A percentile compares a stretch with the other conserved stretches of the same genome.
phyloP scores from a whole-genome alignment of 2,888 invertebrate genomes.

The Xanthorhoe spadicearia region DNA sequence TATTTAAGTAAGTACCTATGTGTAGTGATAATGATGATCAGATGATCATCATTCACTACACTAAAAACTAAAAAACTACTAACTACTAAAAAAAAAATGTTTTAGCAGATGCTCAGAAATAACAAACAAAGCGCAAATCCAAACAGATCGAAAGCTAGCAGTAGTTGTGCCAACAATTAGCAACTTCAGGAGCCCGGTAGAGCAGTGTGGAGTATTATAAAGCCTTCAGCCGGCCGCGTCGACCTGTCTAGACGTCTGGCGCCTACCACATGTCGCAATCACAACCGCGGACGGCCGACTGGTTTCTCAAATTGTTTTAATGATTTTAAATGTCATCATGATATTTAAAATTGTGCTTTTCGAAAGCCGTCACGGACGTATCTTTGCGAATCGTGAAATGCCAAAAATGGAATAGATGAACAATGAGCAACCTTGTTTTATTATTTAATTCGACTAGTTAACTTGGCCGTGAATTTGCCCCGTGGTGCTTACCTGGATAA shows the following conservation, averaged over 20 bases:
- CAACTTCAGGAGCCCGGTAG: conserved; percentile 54
- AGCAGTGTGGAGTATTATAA: conserved; percentile 64
- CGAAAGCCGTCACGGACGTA: conserved; percentile 3
- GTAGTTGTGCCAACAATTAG: conserved; percentile 11
- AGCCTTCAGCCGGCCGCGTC: conserved; percentile 69
- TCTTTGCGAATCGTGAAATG: conserved; percentile 6
- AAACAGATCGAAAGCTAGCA: background rate
- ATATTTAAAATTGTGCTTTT: conserved; percentile 30
- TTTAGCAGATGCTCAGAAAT: no score
- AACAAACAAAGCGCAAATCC: background rate
- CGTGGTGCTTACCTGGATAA: no score
- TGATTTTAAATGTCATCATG: conserved; percentile 43
- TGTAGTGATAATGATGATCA: no score
- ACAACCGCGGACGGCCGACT: conserved; percentile 35
- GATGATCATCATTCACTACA: no score
- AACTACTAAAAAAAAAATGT: no score
- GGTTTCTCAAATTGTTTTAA: conserved; percentile 35
- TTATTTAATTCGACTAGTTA: background rate
- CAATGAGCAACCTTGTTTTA: background rate
- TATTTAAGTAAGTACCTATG: no score
- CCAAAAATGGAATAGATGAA: background rate
- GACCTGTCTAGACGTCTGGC: conserved; percentile 76
- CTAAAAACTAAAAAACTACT: no score
- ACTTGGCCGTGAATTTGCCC: no score
- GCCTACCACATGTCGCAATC: conserved; percentile 52